phyloP scores from a whole-genome alignment of 2,888 invertebrate genomes.

The Tipula lateralis region DNA sequence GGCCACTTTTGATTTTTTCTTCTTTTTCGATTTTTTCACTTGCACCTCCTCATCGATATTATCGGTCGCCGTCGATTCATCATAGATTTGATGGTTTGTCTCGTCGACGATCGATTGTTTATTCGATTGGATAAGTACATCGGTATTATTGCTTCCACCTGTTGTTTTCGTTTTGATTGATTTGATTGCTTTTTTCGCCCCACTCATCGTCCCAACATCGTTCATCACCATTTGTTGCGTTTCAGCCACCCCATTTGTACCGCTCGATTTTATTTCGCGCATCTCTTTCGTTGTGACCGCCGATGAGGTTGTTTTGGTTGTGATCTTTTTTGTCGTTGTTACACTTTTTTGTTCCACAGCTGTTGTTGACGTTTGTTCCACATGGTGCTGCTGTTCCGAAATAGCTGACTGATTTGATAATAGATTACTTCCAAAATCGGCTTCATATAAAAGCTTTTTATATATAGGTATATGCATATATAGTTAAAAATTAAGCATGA shows the following conservation, averaged over 20 bases:
- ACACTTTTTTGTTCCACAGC: neutral
- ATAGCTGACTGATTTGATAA: conserved; percentile 24
- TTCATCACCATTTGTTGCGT: neutral
- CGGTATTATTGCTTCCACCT: neutral
- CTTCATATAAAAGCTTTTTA: conserved; percentile 12
- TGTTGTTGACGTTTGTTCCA: neutral
- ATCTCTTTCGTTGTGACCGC: neutral
- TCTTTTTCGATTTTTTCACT: conserved; percentile 14
- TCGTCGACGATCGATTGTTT: neutral
- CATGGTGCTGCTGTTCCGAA: neutral
- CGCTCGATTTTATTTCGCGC: neutral
- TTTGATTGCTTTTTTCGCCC: neutral
- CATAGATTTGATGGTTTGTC: neutral
- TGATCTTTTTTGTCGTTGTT: neutral
- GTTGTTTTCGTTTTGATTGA: neutral
- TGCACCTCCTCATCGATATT: neutral
- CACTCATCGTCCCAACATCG: neutral
- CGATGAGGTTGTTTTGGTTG: neutral
- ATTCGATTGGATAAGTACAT: neutral
- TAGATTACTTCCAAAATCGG: conserved; percentile 19
- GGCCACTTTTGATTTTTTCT: neutral
- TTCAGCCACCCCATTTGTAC: neutral
- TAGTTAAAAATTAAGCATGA: neutral
- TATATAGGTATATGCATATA: neutral
- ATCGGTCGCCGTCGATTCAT: neutral